Evolutionary conservation across 2,888 invertebrate species (phyloP), one percentile per base, ranked within the genome.

Genomic region (Sturmia bella): DNA sequence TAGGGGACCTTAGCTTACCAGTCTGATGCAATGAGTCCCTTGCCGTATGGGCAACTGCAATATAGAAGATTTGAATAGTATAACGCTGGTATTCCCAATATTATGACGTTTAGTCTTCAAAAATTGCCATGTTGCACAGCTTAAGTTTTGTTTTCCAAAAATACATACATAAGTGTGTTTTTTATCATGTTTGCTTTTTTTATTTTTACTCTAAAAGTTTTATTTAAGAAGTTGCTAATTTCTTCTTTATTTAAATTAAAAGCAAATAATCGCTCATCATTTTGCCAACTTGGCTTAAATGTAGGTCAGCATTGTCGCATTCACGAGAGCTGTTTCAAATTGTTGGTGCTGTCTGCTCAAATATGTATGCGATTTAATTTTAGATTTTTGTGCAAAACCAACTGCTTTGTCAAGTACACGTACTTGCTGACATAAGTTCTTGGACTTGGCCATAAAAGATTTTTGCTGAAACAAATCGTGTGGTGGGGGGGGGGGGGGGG

Each of bases 391-490:
- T 59, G 72, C 52, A 61, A 70, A 75, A 66, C 70, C 54, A 82
- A 80, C 70, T 61, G 73, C 61, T 80, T 80, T 85, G 75, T 82
- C 81, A 84, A 84, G 82, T 78, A 84, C 78, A 39, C 64, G 27
- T 15, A 50, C 24, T 64, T 84, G 87, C 85, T 85, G 84, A 84
- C 80, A 85, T 74, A 84, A 86, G 87, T 84, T 87, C 88, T 88
- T 88, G 89, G 87, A 86, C 88, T 87, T 88, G 88, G 87, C 86
- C 87, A 85, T 85, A 72, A 56, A 57, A 87, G 83, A 77, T 63
- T 64, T 77, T 77, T 69, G 52, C 69, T 56, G 27, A 72, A 59
- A 63, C 24, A 59, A 72, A 21, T 61, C 32, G 19, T 4, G 6
- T 3, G 32, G 3, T 27, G 41, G 39, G 64, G 64, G 80, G 15